Conservation (phyloP, 2,888 invertebrate genomes). For the Meliscaeva auricollis region DNA sequence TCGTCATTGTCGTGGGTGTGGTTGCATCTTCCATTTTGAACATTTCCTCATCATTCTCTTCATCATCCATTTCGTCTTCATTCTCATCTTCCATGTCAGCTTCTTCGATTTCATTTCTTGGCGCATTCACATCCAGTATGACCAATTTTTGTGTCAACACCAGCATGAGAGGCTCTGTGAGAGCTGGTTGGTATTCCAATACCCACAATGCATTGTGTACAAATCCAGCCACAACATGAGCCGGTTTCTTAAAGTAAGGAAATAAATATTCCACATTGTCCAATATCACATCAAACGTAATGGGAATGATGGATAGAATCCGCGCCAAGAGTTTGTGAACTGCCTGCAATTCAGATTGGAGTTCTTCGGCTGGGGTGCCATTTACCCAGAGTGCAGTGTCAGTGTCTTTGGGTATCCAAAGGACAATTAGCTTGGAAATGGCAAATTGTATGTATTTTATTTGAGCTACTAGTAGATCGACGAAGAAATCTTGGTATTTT, state of each 20-base stretch:
- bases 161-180: constrained; percentile 89
- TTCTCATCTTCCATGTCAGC: constrained; percentile 81
- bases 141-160: constrained; percentile 91
- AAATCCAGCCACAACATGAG: constrained; percentile 90
- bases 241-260: constrained; percentile 90
- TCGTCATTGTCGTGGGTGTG: background rate
- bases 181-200: constrained; percentile 89
- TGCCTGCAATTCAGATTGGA: constrained; percentile 86
- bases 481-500: constrained; percentile 87
- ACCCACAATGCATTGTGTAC: constrained; percentile 91
- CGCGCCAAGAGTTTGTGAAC: constrained; percentile 86
- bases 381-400: constrained; percentile 86
- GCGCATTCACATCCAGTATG: constrained; percentile 89
- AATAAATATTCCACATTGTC: constrained; percentile 88
- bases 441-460: constrained; percentile 87
- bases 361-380: constrained; percentile 86
- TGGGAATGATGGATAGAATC: constrained; percentile 84
- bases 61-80: constrained; percentile 84
- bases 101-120: constrained; percentile 86
- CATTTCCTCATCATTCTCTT: constrained; percentile 80
- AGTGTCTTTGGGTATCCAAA: constrained; percentile 86
- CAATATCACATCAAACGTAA: constrained; percentile 89
- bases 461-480: constrained; percentile 89
- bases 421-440: constrained; percentile 86
- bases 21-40: constrained; percentile 81